Evolutionary conservation across 2,888 invertebrate species (phyloP).

Genomic region (Caenorhabditis sulstoni): DNA sequence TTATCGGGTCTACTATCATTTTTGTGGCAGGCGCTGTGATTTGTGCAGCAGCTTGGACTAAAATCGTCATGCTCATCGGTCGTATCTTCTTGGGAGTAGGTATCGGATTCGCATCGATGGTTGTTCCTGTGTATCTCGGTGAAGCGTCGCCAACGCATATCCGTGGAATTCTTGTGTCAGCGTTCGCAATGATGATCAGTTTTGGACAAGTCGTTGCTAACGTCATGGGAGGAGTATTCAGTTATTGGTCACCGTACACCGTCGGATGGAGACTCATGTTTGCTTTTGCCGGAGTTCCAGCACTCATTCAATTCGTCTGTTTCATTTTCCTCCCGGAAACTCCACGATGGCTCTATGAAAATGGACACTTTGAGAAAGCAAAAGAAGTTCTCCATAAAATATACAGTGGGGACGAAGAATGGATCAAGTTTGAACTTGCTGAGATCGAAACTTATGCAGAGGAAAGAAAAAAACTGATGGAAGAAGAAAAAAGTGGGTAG

Average conservation of each 20-base stretch:
- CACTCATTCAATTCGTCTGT: constrained; percentile 82
- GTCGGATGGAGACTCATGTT: constrained; percentile 84
- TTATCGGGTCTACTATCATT: constrained; percentile 82
- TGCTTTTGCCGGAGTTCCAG: constrained; percentile 82
- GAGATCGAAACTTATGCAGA: constrained; percentile 67
- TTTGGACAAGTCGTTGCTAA: constrained; percentile 84
- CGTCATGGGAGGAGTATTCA: constrained; percentile 83
- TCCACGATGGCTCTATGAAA: constrained; percentile 81
- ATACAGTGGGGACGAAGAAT: constrained; percentile 72
- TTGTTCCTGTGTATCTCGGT: constrained; percentile 84
- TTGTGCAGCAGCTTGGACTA: constrained; percentile 75
- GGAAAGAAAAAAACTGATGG: constrained; percentile 50
- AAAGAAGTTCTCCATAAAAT: constrained; percentile 66
- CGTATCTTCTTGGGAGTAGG: constrained; percentile 76
- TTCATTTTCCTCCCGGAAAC: constrained; percentile 84
- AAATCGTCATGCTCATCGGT: constrained; percentile 70
- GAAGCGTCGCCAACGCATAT: constrained; percentile 83
- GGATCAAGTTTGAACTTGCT: constrained; percentile 74
- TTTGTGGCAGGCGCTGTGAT: constrained; percentile 82
- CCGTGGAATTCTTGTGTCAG: constrained; percentile 83
- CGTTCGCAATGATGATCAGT: constrained; percentile 81
- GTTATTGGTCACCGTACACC: constrained; percentile 80
- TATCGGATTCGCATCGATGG: constrained; percentile 81
- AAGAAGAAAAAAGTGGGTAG: constrained; percentile 47
- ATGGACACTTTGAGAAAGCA: constrained; percentile 64